Percentiles rank a stretch among this genome's conserved stretches.
These are phyloP conservation scores for Selenia dentaria DNA, from an alignment of 2,888 invertebrate species.

Conservation along the genomic window DNA sequence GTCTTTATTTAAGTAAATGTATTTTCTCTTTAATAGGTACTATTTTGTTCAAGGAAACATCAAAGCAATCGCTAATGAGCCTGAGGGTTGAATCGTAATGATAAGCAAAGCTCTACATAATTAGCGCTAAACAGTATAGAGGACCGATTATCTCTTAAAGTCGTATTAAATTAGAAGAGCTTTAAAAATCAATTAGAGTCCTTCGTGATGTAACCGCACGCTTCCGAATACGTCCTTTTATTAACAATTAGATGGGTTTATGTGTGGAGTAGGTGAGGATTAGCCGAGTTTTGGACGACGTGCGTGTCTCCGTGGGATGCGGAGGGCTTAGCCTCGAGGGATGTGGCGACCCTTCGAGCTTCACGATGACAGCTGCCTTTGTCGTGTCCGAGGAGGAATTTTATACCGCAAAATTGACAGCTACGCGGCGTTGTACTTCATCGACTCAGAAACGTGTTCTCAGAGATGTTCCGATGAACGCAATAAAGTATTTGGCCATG, in stretches of 20 bases:
- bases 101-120: constrained; percentile 62
- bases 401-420: constrained; percentile 80
- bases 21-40: too few species aligned
- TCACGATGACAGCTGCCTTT: constrained; percentile 80
- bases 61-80: constrained; percentile 16
- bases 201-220: constrained; percentile 75
- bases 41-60: too few species aligned
- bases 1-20: too few species aligned
- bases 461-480: constrained; percentile 61
- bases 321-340: constrained; percentile 78
- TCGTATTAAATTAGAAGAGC: constrained; percentile 69
- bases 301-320: constrained; percentile 71
- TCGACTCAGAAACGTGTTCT: constrained; percentile 62
- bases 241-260: constrained; percentile 84
- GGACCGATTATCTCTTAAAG: constrained; percentile 67
- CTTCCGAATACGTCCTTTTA: constrained; percentile 77
- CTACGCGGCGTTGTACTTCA: constrained; percentile 66
- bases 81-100: constrained; percentile 44
- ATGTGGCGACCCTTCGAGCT: constrained; percentile 72
- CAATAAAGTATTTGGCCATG: constrained; percentile 69
- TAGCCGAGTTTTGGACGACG: constrained; percentile 69
- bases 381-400: constrained; percentile 73
- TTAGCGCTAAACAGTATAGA: constrained; percentile 71
- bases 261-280: constrained; percentile 79
- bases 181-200: constrained; percentile 80